Percentiles rank a stretch among this genome's conserved stretches.
Conservation (phyloP, 1,140 invertebrate genomes). For the Papilio helenus region DNA sequence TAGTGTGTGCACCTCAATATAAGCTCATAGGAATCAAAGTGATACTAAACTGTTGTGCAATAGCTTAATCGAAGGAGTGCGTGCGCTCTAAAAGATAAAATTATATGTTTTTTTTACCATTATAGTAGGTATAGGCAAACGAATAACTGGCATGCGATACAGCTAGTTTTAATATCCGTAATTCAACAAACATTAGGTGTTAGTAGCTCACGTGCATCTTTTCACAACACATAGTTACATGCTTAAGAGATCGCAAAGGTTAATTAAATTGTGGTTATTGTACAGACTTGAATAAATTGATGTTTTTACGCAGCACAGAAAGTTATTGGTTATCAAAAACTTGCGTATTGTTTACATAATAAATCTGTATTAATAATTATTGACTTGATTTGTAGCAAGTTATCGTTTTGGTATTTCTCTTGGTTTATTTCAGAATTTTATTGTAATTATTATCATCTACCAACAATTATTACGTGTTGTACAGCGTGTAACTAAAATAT, state of each 20-base stretch:
- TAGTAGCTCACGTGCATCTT: background rate
- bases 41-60: too few species aligned
- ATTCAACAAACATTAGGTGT: too few species aligned
- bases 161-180: too few species aligned
- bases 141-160: too few species aligned
- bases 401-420: background rate
- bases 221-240: too few species aligned
- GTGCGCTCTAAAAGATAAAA: background rate
- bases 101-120: background rate
- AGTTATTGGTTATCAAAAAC: background rate
- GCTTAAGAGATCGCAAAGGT: too few species aligned
- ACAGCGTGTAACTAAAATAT: background rate
- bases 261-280: too few species aligned
- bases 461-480: background rate
- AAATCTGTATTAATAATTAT: background rate
- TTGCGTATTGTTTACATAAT: background rate
- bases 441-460: background rate
- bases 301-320: too few species aligned
- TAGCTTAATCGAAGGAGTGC: too few species aligned
- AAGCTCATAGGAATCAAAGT: too few species aligned
- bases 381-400: background rate
- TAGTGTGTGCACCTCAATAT: too few species aligned
- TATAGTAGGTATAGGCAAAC: background rate
- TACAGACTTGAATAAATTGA: too few species aligned
- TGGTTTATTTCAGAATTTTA: background rate